phyloP scores from a whole-genome alignment of 2,113 vertebrate genomes.

The Trogon surrucura region DNA sequence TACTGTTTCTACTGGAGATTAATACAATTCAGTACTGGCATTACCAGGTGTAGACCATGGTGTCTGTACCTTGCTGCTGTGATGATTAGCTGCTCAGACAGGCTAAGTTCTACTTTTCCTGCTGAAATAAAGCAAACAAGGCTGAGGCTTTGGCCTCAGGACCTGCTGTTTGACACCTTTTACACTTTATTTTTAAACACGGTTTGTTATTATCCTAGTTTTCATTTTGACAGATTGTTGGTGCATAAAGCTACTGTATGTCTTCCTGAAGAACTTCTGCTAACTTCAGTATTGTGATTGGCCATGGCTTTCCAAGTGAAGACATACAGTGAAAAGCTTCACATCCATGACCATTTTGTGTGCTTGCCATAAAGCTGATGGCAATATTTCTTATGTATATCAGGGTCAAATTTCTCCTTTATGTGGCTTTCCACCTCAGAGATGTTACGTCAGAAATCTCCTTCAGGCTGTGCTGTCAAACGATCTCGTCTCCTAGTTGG shows the following conservation, averaged over 20 bases:
- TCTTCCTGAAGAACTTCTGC: background rate
- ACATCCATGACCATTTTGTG: background rate
- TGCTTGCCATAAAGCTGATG: background rate
- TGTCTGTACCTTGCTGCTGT: background rate
- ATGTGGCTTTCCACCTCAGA: background rate
- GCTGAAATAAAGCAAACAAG: background rate
- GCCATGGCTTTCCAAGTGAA: background rate
- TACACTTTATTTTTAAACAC: background rate
- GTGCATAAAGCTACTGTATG: accelerated
- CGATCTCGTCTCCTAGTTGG: background rate
- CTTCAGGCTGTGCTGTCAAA: background rate
- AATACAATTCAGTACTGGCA: background rate
- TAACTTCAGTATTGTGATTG: background rate
- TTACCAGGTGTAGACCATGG: background rate
- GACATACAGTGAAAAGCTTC: background rate
- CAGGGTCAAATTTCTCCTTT: background rate
- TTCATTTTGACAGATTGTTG: background rate
- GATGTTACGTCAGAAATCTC: background rate
- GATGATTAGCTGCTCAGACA: background rate
- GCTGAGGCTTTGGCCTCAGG: background rate
- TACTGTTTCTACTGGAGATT: background rate
- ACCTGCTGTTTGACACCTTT: background rate
- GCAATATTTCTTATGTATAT: background rate
- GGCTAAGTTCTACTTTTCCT: background rate
- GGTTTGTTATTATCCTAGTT: background rate